Evolutionary conservation across 1,140 invertebrate genomes (phyloP), one percentile per base, ranked within the genome.

Genomic region (Dermatophagoides farinae): DNA sequence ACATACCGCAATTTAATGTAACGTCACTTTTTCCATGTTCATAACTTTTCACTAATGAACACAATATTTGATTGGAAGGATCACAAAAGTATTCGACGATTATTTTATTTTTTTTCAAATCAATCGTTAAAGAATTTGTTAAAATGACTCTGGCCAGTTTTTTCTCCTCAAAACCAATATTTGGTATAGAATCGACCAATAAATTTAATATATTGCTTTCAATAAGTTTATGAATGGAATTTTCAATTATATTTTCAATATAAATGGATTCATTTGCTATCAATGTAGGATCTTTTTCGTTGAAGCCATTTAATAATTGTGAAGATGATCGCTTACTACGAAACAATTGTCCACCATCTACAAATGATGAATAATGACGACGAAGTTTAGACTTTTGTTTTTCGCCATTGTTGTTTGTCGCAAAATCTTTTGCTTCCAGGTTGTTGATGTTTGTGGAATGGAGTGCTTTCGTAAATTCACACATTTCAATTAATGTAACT

Each of bases 91-190:
- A 55, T 4, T 55, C 53, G 14, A 55, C 53, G 6, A 55, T 23
- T 14, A 55, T 14, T 12, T 55, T 14, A 20, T 14, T 14, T 4
- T 55, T 38, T 12, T 55, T 55, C 41, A 44, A 6, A n/a, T 55
- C 53, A 14, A 55, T 14, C 12, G 25, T 55, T 23, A 55, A 25
- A 2, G 53, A 55, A 55, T 55, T 55, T n/a, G 53, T 55, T n/a
- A 55, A 40, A 4, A 55, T 55, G 12, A 55, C 14, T 55, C 53
- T 16, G 25, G 25, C 53, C 12, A 55, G 10, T 38, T 55, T 55
- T 25, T 55, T 55, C 25, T 55, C 53, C 16, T 55, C 53, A 38
- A 55, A 55, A n/a, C 53, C 53, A 55, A 55, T 12, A 44, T 44
- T 20, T 22, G 53, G 53, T 20, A 55, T 39, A 1, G 53, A 14